These are phyloP conservation scores for Drosophila oshimai DNA, from an alignment of 1,140 invertebrate genomes.

Conservation along the genomic window DNA sequence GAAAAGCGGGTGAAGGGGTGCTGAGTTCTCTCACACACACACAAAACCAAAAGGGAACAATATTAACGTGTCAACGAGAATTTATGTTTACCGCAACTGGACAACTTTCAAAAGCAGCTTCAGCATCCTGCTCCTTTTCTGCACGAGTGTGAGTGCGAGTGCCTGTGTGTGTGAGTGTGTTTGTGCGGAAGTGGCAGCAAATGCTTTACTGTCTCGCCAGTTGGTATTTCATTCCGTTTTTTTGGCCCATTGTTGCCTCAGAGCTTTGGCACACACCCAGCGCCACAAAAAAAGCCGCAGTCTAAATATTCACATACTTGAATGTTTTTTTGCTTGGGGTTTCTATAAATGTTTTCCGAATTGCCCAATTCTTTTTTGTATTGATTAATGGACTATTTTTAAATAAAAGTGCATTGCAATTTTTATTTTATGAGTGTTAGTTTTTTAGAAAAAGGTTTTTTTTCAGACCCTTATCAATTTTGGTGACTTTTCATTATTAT, in stretches of 20 bases:
- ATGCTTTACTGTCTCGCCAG: slow-evolving; percentile 79
- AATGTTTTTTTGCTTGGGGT: too few relatives aligned
- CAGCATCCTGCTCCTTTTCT: slow-evolving; percentile 43
- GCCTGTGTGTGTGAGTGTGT: slow-evolving; percentile 14
- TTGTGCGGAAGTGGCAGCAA: slow-evolving; percentile 72
- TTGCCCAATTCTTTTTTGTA: too few relatives aligned
- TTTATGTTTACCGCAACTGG: slow-evolving; percentile 81
- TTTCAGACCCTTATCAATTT: too few relatives aligned
- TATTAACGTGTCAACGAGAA: slow-evolving; percentile 81
- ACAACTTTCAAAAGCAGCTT: slow-evolving; percentile 79
- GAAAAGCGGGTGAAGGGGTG: too few relatives aligned
- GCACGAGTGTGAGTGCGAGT: slow-evolving; percentile 1
- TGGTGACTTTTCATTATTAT: too few relatives aligned
- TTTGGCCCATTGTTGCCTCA: slow-evolving; percentile 45
- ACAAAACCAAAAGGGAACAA: slow-evolving; percentile 77
- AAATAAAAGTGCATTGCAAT: too few relatives aligned
- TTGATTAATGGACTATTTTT: too few relatives aligned
- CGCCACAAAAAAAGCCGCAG: too few relatives aligned
- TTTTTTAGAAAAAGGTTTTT: too few relatives aligned
- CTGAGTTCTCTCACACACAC: slow-evolving; percentile 17
- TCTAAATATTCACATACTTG: too few relatives aligned
- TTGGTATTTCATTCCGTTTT: slow-evolving; percentile 61
- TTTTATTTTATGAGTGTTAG: too few relatives aligned
- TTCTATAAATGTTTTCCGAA: too few relatives aligned
- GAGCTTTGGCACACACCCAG: slow-evolving; percentile 59